phyloP scores from a whole-genome alignment of 2,113 vertebrate genomes.

The Sciurus niger region DNA sequence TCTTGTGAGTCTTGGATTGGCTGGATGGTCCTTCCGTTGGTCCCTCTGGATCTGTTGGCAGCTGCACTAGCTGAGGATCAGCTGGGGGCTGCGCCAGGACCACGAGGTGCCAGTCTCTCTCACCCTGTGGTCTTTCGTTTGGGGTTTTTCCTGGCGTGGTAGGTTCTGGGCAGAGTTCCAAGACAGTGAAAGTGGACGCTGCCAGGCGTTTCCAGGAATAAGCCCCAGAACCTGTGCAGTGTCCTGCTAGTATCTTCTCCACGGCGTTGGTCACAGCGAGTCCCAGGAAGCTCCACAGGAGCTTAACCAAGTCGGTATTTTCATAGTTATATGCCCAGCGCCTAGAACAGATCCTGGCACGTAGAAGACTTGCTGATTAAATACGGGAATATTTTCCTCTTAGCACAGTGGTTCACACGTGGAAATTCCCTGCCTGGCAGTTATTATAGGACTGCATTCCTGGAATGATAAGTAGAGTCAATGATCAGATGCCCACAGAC shows the following conservation, averaged over 20 bases:
- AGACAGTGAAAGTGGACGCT: neutral
- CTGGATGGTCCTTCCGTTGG: no score
- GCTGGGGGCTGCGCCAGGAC: neutral
- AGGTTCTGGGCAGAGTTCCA: neutral
- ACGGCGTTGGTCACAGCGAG: neutral
- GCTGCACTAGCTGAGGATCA: neutral
- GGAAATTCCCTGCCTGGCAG: neutral
- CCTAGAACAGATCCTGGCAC: neutral
- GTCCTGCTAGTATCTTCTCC: neutral
- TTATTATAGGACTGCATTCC: neutral
- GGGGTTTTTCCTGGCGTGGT: neutral
- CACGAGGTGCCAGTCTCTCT: neutral
- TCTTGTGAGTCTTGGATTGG: no score
- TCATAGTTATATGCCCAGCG: neutral
- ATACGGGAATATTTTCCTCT: neutral
- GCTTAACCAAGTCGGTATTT: neutral
- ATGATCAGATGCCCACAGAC: neutral
- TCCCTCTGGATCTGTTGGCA: no score
- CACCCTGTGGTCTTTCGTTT: neutral
- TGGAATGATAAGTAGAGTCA: neutral
- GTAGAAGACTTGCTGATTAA: neutral
- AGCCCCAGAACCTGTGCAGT: neutral
- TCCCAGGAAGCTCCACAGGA: neutral
- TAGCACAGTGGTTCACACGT: neutral
- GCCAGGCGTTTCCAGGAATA: neutral